Evolutionary conservation across 1,140 invertebrate genomes (phyloP), one percentile per base, ranked within the genome.

Genomic region (Drosophila bocki): DNA sequence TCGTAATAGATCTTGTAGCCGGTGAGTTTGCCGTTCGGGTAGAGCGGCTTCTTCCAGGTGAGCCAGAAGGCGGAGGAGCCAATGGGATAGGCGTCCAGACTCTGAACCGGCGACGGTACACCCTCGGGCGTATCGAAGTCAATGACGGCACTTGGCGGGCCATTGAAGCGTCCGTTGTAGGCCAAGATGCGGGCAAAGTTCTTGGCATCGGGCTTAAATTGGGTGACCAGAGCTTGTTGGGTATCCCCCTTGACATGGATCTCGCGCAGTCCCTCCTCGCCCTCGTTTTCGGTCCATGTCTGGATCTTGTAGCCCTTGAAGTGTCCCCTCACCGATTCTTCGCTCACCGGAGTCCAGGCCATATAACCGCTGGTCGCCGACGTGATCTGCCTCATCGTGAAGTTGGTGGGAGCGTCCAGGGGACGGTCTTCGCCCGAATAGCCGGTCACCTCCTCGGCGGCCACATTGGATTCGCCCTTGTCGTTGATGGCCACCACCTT

Each of bases 251-350:
- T 95, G n/a, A 97, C 95, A 50, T 96, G 94, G 50, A 97, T 96
- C 93, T 98, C 97, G 57, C 96, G 94, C 50, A 96, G 93, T 11
- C 95, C 95, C 63, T 96, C 95, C 83, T 96, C 95, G 39, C 96
- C 95, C 48, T 97, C 96, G 44, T 94, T 94, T n/a, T 97, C 96
- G 6, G 96, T 97, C 98, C 98, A 99, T 2, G 97, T 98, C 93
- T 98, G 97, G 59, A 99, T 97, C 93, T 98, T 98, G 93, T 99
- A 99, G 12, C 98, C 98, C 83, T 96, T 96, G 92, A 99, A 98
- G 92, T 99, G 96, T n/a, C 98, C 98, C 26, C 95, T 94, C 1
- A 99, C 95, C 1, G 96, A 96, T 50, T 97, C 95, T 0, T 95
- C 91, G 2, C 95, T 91, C 0, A 98, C 97, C 1, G 96, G 95